These are phyloP conservation scores for Tetramorium bicarinatum DNA, from an alignment of 2,888 invertebrate genomes.

Conservation along the genomic window DNA sequence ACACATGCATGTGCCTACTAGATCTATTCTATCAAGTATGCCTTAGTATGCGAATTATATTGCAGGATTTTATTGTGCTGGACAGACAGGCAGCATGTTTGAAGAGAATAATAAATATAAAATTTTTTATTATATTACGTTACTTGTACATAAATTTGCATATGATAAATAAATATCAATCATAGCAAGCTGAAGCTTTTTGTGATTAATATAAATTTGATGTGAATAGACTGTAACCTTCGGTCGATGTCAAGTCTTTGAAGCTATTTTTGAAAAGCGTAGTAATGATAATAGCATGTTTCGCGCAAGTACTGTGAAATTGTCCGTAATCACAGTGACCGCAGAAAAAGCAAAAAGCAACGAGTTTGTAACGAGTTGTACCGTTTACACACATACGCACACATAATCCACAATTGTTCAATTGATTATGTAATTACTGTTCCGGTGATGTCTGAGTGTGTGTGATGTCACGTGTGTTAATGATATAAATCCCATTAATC, in stretches of 20 bases:
- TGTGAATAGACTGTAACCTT: background rate
- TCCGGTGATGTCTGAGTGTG: slow-evolving; percentile 1
- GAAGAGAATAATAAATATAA: background rate
- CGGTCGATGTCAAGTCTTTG: background rate
- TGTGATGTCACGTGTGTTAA: no score
- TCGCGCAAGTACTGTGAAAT: background rate
- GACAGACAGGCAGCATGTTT: background rate
- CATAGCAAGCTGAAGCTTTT: background rate
- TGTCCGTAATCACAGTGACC: background rate
- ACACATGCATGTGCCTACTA: background rate
- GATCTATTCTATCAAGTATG: background rate
- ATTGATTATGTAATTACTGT: slow-evolving; percentile 58
- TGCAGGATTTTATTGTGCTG: background rate
- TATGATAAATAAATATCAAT: background rate
- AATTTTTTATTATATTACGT: slow-evolving; percentile 12
- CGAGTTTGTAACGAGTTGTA: background rate
- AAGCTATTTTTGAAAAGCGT: slow-evolving; percentile 23
- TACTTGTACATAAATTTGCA: background rate
- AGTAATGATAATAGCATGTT: slow-evolving; percentile 32
- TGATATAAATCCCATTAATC: slow-evolving; percentile 37
- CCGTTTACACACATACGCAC: background rate
- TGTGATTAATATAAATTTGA: background rate
- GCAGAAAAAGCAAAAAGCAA: background rate
- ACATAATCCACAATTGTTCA: background rate
- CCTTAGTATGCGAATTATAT: background rate